phyloP scores from a whole-genome alignment of 2,888 invertebrate species.

The Caenorhabditis sinica region DNA sequence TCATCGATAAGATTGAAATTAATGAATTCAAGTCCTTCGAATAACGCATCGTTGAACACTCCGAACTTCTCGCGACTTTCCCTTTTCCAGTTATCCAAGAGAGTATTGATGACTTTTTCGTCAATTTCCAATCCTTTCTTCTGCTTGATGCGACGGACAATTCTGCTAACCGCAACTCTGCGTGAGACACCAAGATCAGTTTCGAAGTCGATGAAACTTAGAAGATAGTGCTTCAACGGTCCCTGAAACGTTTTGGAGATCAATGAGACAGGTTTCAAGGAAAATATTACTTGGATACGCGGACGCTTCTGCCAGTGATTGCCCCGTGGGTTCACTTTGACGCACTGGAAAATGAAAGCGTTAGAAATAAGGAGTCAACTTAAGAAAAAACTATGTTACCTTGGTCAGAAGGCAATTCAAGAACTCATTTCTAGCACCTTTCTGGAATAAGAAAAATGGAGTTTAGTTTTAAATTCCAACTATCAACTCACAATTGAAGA shows the following conservation, averaged over 20 bases:
- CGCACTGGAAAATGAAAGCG: background rate
- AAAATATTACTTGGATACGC: background rate
- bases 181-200: background rate
- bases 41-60: background rate
- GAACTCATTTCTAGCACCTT: no score
- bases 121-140: background rate
- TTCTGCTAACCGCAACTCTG: background rate
- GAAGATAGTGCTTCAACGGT: background rate
- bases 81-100: background rate
- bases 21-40: background rate
- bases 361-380: no score
- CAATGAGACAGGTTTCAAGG: background rate
- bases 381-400: background rate
- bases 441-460: no score
- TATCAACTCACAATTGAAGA: no score
- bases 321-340: background rate
- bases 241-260: background rate
- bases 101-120: background rate
- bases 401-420: background rate
- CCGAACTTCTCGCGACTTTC: background rate
- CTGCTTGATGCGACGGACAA: background rate
- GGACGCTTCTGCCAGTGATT: background rate
- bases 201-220: background rate
- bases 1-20: no score
- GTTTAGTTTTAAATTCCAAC: no score